Base-by-base conservation (phyloP, 2,888 invertebrate species). In the Leptodirus hochenwartii region DNA sequence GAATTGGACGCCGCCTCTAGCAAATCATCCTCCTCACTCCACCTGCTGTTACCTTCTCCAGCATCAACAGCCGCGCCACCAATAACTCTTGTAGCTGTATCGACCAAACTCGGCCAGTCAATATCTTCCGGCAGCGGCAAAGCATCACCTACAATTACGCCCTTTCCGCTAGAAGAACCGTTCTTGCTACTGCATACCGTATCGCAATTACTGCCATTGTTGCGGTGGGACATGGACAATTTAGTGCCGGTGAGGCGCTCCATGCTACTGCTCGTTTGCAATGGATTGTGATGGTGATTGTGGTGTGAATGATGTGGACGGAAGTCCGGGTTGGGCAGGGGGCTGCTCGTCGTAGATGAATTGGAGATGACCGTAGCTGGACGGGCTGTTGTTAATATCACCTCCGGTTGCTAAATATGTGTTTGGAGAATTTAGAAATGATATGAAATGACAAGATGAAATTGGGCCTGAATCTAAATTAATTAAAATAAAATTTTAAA, bases 21-120 rank as follows among this genome's bases (percentile, higher is more conserved):
- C 13, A 50, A 42, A 3, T 47, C 46, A 35, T 56, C 55, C 15
- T 57, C 54, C 4, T 54, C 53, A 54, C 56, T 56, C 25, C 47
- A 44, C 43, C 36, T 43, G 37, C 39, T 39, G 38, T 37, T n/a
- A 29, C 30, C 17, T 31, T 31, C 27, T 25, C 34, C 8, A 13
- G 13, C 22, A 6, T 32, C 32, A 15, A 29, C 28, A 2, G 12
- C 10, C n/a, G 22, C 25, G 24, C 30, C 20, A 3, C 35, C 38
- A 15, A 47, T 47, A 33, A 32, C 79, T 35, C 74, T 60, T 0
- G 78, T 78, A 16, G 81, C 81, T 2, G 80, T 78, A 46, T 79
- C 76, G 3, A 82, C 80, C 13, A 82, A 60, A 44, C 74, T 69
- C 8, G 75, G 69, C 84, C 84, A 82, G 51, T 82, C 80, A 42